phyloP scores from a whole-genome alignment of 2,888 invertebrate genomes.

The Ectobius pallidus region DNA sequence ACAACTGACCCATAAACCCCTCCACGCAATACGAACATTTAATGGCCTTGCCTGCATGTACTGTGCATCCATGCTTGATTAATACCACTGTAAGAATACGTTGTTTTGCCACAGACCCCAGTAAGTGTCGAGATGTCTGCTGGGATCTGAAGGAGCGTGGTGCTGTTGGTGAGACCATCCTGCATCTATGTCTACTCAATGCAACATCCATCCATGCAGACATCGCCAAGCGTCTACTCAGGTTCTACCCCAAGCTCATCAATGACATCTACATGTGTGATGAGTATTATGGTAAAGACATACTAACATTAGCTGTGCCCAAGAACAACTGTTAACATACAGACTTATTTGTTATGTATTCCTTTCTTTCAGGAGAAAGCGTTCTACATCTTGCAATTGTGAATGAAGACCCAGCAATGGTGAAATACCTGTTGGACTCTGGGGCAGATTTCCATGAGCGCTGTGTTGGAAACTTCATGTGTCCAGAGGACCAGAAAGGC shows the following conservation, averaged over 20 bases:
- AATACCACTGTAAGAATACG: too few relatives aligned
- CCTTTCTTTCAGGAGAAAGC: constrained; percentile 92
- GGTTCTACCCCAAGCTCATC: constrained; percentile 93
- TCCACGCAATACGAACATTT: too few relatives aligned
- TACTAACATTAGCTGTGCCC: too few relatives aligned
- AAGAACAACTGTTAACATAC: too few relatives aligned
- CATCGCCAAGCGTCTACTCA: constrained; percentile 87
- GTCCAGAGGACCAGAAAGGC: constrained; percentile 95
- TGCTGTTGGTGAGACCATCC: constrained; percentile 93
- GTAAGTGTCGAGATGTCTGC: constrained; percentile 81
- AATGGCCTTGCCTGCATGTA: too few relatives aligned
- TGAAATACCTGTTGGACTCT: constrained; percentile 89
- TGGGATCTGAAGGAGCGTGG: constrained; percentile 93
- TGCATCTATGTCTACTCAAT: constrained; percentile 91
- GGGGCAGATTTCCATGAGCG: constrained; percentile 91
- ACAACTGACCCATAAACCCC: too few relatives aligned
- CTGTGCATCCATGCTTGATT: too few relatives aligned
- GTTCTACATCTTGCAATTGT: constrained; percentile 97
- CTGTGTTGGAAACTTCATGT: constrained; percentile 97
- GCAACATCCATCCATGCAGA: constrained; percentile 92
- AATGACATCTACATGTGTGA: constrained; percentile 96
- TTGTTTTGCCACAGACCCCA: too few relatives aligned
- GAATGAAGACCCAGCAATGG: constrained; percentile 98
- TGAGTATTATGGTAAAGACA: constrained; percentile 89
- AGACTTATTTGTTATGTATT: too few relatives aligned